These are phyloP conservation scores for Alcedo atthis DNA, from an alignment of 2,797 vertebrate genomes.

Conservation along the genomic window DNA sequence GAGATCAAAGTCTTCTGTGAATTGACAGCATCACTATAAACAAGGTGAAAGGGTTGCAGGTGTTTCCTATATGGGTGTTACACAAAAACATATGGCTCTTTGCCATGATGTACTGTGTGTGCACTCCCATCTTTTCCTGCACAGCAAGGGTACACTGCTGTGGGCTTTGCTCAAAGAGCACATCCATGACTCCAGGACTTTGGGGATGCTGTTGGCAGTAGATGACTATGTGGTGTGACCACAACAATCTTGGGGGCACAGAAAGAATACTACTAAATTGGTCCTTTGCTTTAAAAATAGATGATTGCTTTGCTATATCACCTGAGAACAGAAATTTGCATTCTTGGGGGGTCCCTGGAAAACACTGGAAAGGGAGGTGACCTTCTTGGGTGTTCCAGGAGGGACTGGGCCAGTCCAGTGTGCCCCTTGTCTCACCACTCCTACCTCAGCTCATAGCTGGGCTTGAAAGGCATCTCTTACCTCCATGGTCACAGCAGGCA, in stretches of 20 bases:
- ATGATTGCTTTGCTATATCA: rapidly evolving
- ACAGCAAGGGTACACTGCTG: background rate
- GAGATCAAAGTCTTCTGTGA: conserved; percentile 63
- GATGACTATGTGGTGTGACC: background rate
- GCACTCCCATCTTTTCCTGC: background rate
- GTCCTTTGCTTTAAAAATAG: background rate
- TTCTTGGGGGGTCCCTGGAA: rapidly evolving
- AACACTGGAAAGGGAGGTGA: background rate
- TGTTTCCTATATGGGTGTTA: conserved; percentile 39
- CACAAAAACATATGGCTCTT: conserved; percentile 16
- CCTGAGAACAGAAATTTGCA: background rate
- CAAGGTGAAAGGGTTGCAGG: conserved; percentile 54
- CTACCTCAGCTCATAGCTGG: background rate
- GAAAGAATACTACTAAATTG: background rate
- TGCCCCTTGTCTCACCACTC: background rate
- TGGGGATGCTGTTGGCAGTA: background rate
- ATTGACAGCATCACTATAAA: conserved; percentile 48
- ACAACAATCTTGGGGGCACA: background rate
- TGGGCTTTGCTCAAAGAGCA: background rate
- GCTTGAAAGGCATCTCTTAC: background rate
- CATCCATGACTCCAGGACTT: rapidly evolving
- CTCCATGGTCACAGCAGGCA: background rate
- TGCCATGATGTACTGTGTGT: background rate
- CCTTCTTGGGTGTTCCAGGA: background rate
- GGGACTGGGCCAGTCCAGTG: rapidly evolving